These are phyloP conservation scores for Mythimna vitellina DNA, from an alignment of 2,888 invertebrate genomes.

Conservation along the genomic window DNA sequence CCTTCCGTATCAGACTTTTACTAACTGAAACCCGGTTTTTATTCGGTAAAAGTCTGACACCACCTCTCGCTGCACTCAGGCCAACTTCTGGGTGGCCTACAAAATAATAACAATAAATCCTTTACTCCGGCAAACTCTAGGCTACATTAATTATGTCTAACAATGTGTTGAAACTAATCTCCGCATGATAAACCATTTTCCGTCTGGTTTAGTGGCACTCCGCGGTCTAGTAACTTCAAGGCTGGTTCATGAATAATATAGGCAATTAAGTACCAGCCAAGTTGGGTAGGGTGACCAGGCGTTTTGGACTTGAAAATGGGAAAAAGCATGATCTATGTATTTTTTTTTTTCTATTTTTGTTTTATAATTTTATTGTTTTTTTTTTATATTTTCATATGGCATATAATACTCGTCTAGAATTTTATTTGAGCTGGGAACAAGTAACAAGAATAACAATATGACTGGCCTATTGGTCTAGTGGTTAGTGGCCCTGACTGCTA, in stretches of 20 bases:
- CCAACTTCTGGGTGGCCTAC: constrained; percentile 10
- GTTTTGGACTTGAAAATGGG: neutral
- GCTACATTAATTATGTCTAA: constrained; percentile 43
- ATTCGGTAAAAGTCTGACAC: too few species aligned
- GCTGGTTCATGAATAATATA: constrained; percentile 51
- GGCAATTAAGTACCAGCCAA: constrained; percentile 49
- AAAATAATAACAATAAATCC: neutral
- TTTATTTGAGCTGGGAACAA: too few species aligned
- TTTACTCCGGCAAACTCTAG: constrained; percentile 11
- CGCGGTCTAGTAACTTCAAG: constrained; percentile 68
- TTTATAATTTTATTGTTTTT: too few species aligned
- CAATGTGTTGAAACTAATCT: constrained; percentile 52
- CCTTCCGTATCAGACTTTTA: too few species aligned
- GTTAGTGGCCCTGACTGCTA: too few species aligned
- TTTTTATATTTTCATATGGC: too few species aligned
- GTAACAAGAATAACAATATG: too few species aligned
- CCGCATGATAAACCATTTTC: constrained; percentile 57
- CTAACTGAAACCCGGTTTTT: too few species aligned
- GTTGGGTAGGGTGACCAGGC: constrained; percentile 44
- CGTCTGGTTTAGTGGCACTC: constrained; percentile 53
- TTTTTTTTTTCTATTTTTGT: too few species aligned
- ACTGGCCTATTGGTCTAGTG: too few species aligned
- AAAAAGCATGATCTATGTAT: neutral
- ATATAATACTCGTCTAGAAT: too few species aligned
- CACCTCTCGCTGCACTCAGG: too few species aligned